Evolutionary conservation across 2,888 invertebrate species (phyloP).

Genomic region (Geophilus truncorum): DNA sequence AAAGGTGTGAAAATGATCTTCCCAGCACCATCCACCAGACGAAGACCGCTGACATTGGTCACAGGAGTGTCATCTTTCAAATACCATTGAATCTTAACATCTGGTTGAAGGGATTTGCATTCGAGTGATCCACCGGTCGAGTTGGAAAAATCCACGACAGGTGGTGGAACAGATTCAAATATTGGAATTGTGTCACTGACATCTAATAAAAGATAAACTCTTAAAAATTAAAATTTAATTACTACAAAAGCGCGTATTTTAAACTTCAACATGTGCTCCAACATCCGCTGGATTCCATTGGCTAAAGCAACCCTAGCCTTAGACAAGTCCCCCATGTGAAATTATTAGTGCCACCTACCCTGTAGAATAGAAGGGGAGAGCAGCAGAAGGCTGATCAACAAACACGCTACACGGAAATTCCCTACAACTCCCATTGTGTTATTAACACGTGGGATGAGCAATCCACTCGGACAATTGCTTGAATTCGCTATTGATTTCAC

Average conservation of each 20-base stretch:
- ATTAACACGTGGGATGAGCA: not conserved
- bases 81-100: constrained; percentile 33
- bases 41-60: not conserved
- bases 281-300: not conserved
- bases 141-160: constrained; percentile 44
- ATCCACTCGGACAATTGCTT: not conserved
- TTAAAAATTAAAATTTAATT: too few relatives aligned
- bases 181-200: not conserved
- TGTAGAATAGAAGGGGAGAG: not conserved
- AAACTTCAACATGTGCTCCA: too few relatives aligned
- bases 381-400: not conserved
- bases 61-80: not conserved
- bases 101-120: constrained; percentile 42
- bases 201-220: not conserved
- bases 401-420: not conserved
- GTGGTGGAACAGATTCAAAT: not conserved
- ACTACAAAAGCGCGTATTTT: too few relatives aligned
- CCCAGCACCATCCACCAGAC: not conserved
- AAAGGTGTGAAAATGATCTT: constrained; percentile 40
- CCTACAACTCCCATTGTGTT: not conserved
- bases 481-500: not conserved
- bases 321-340: not conserved
- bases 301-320: not conserved
- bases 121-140: constrained; percentile 44
- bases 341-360: not conserved